These are phyloP conservation scores for Falco cherrug DNA, from an alignment of 2,797 vertebrate species.

Conservation along the genomic window DNA sequence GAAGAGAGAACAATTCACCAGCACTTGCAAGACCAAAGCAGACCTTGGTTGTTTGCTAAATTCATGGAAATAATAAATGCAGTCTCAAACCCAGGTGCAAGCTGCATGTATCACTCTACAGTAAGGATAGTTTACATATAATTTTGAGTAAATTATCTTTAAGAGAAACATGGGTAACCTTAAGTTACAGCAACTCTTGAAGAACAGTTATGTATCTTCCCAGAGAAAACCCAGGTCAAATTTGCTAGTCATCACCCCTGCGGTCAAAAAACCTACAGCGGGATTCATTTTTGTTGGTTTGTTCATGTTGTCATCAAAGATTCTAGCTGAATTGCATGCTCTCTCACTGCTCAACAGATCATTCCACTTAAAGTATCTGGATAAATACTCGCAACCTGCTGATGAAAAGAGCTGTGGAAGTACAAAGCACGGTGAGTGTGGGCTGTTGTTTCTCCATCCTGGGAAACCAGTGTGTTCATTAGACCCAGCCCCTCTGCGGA, in stretches of 20 bases:
- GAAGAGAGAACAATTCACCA: neutral
- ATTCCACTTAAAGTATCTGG: conserved; percentile 5
- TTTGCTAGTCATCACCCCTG: neutral
- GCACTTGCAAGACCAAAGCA: neutral
- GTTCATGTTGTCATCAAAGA: neutral
- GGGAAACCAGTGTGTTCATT: conserved; percentile 52
- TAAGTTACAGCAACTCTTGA: neutral
- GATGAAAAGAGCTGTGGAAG: neutral
- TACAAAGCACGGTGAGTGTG: neutral
- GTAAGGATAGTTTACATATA: neutral
- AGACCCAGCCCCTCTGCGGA: conserved; percentile 1
- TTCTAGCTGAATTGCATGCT: neutral
- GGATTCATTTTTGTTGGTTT: neutral
- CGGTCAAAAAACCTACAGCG: neutral
- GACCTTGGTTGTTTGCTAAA: neutral
- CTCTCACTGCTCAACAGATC: conserved; percentile 21
- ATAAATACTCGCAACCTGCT: conserved; percentile 37
- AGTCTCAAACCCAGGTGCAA: neutral
- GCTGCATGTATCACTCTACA: rapidly evolving
- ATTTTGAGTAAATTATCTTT: neutral
- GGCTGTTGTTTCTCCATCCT: conserved; percentile 51
- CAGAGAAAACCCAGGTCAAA: neutral
- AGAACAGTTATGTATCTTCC: neutral
- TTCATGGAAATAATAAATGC: neutral
- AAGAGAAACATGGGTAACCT: neutral